Evolutionary conservation across 2,888 invertebrate species (phyloP).

Genomic region (Anarsia innoxiella): DNA sequence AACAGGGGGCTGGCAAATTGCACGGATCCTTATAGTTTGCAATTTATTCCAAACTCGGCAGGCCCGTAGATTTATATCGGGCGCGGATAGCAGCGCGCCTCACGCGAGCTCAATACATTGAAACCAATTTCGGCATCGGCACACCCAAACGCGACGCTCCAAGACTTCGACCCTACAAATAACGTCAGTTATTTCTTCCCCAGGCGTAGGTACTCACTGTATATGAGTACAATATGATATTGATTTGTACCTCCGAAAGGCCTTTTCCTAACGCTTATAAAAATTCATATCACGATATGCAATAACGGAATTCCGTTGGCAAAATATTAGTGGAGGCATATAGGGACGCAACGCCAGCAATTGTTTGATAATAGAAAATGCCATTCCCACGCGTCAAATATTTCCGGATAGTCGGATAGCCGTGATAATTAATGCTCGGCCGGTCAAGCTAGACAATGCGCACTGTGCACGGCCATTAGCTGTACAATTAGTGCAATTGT

Average conservation of each 20-base stretch:
- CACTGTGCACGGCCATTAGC: conserved; percentile 57
- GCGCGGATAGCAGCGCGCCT: conserved; percentile 50
- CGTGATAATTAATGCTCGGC: conserved; percentile 48
- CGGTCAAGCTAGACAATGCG: conserved; percentile 60
- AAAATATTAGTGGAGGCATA: conserved; percentile 29
- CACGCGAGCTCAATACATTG: conserved; percentile 47
- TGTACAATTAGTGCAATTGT: conserved; percentile 72
- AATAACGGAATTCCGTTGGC: conserved; percentile 36
- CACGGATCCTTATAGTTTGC: conserved; percentile 54
- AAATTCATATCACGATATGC: conserved; percentile 49
- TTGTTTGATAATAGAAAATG: conserved; percentile 25
- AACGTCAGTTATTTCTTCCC: conserved; percentile 41
- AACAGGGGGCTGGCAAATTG: conserved; percentile 31
- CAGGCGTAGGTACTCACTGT: conserved; percentile 28
- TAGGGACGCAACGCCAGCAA: conserved; percentile 22
- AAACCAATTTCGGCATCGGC: conserved; percentile 56
- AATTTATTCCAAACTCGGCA: conserved; percentile 61
- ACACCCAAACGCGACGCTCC: conserved; percentile 26
- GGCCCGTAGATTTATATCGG: conserved; percentile 65
- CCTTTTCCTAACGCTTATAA: conserved; percentile 22
- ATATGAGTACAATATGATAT: conserved; percentile 39
- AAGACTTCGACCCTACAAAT: conserved; percentile 28
- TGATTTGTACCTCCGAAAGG: conserved; percentile 33
- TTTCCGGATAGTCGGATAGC: conserved; percentile 35
- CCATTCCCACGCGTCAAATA: conserved; percentile 52